phyloP scores from a whole-genome alignment of 1,140 invertebrate genomes.

The Capitella teleta region DNA sequence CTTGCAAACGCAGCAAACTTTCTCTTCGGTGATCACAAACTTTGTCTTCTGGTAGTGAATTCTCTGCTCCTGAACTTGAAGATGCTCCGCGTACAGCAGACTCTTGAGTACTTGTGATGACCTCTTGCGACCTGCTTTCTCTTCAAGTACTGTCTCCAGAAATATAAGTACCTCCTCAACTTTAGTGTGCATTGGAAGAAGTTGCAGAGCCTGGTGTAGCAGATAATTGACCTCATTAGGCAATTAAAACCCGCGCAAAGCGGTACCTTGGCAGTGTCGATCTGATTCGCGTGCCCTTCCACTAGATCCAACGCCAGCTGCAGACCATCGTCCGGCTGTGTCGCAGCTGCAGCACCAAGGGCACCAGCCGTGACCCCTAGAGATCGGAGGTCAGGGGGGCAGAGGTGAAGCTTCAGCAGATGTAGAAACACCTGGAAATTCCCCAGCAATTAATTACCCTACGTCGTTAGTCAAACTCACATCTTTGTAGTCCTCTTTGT shows the following conservation, averaged over 20 bases:
- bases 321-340: constrained; percentile 59
- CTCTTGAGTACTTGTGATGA: constrained; percentile 67
- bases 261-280: constrained; percentile 62
- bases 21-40: constrained; percentile 70
- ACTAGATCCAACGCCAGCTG: constrained; percentile 66
- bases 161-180: constrained; percentile 63
- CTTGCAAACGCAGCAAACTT: constrained; percentile 79
- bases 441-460: too few relatives aligned
- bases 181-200: constrained; percentile 64
- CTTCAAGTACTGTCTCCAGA: constrained; percentile 63
- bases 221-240: too few relatives aligned
- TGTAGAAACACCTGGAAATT: constrained; percentile 47
- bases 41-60: constrained; percentile 68
- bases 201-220: constrained; percentile 56
- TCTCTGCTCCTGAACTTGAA: constrained; percentile 66
- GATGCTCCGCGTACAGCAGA: constrained; percentile 67
- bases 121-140: constrained; percentile 58
- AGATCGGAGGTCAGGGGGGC: constrained; percentile 46
- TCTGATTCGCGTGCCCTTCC: constrained; percentile 67
- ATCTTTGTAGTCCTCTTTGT: constrained; percentile 45
- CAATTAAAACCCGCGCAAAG: not conserved
- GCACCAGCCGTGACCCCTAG: constrained; percentile 34
- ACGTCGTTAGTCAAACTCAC: too few relatives aligned
- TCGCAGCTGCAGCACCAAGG: constrained; percentile 36
- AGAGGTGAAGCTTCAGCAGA: constrained; percentile 48